These are phyloP conservation scores for Timema cristinae DNA, from an alignment of 2,888 invertebrate species.

Conservation along the genomic window DNA sequence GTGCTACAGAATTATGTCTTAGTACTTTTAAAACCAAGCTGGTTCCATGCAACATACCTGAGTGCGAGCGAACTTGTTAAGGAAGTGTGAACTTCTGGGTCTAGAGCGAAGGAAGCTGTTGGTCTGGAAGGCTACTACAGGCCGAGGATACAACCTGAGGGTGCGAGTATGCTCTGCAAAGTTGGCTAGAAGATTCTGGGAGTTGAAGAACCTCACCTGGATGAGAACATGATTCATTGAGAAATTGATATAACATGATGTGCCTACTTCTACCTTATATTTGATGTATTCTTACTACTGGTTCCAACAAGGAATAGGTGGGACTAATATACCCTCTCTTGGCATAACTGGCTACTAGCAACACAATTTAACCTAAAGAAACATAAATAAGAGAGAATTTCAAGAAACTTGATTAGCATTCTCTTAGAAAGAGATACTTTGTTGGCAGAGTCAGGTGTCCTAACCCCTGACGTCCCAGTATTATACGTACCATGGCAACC, in stretches of 20 bases:
- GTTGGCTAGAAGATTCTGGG: conserved; percentile 93
- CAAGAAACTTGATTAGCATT: no score
- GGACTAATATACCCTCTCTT: no score
- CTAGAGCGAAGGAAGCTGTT: conserved; percentile 94
- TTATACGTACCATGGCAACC: conserved; percentile 81
- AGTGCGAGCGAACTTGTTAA: conserved; percentile 88
- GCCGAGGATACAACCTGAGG: conserved; percentile 90
- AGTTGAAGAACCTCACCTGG: conserved; percentile 94
- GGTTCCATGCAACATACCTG: conserved; percentile 56
- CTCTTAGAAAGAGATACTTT: no score
- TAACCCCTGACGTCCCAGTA: background rate
- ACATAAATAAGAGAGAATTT: conserved; percentile 13
- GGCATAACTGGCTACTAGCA: no score
- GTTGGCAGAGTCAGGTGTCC: no score
- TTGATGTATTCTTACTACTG: no score
- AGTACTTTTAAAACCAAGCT: no score
- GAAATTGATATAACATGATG: no score
- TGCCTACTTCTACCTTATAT: no score
- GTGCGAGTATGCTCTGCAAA: conserved; percentile 98
- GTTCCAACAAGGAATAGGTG: no score
- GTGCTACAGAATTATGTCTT: no score
- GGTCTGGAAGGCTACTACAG: conserved; percentile 98
- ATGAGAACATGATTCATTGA: conserved; percentile 25
- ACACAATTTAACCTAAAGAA: background rate
- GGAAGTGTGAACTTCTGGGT: conserved; percentile 81